Evolutionary conservation across 2,797 vertebrate genomes (phyloP).

Genomic region (Notamacropus eugenii): DNA sequence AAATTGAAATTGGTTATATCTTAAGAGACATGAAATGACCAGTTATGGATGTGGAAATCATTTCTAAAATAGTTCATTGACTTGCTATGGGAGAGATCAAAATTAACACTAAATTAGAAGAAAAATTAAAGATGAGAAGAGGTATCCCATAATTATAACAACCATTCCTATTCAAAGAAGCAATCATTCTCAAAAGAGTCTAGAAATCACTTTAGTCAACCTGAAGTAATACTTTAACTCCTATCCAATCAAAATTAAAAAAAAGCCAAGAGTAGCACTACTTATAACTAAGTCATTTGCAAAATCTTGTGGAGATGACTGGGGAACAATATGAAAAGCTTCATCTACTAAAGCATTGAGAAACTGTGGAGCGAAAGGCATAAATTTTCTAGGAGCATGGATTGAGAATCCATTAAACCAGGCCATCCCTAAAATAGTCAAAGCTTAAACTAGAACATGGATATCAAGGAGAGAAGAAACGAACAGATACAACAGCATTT

Average conservation of each 20-base stretch:
- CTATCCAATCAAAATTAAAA: background rate
- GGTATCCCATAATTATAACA: background rate
- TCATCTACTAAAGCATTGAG: background rate
- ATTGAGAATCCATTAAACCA: background rate
- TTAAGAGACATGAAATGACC: background rate
- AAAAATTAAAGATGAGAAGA: background rate
- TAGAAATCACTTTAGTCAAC: background rate
- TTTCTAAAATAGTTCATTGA: background rate
- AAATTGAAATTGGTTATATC: background rate
- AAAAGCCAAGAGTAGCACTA: background rate
- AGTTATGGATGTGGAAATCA: background rate
- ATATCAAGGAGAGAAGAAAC: background rate
- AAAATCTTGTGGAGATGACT: background rate
- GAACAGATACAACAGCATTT: background rate
- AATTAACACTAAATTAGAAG: background rate
- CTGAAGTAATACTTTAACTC: background rate
- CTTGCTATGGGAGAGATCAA: background rate
- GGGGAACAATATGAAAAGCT: background rate
- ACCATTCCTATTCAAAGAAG: background rate
- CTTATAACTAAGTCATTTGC: background rate
- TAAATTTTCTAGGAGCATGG: background rate
- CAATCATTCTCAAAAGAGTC: background rate
- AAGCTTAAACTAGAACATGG: background rate
- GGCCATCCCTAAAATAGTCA: background rate
- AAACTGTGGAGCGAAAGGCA: background rate